These are phyloP conservation scores for Lacanobia oleracea DNA, from an alignment of 2,888 invertebrate species.

Conservation along the genomic window DNA sequence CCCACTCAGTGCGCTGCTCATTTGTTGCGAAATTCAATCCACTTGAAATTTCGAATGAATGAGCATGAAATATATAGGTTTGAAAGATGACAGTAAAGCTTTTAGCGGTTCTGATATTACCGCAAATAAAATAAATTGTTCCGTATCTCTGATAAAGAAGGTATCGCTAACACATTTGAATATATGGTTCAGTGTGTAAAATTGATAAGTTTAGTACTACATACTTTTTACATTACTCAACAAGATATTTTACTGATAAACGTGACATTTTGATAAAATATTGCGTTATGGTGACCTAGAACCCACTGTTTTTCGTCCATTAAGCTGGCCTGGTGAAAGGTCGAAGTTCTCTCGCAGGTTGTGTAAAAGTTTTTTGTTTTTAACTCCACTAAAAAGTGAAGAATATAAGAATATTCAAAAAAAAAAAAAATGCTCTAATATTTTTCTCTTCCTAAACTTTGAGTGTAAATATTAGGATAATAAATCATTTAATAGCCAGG, in stretches of 20 bases:
- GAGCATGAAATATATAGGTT: not conserved
- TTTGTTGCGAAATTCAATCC: not conserved
- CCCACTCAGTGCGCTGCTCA: not conserved
- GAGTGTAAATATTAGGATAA: too few species aligned
- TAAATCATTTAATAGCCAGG: too few species aligned
- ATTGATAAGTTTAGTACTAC: not conserved
- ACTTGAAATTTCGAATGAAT: not conserved
- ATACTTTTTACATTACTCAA: not conserved
- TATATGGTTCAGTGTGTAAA: not conserved
- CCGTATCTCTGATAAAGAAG: not conserved
- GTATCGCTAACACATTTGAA: not conserved
- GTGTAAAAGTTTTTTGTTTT: too few species aligned
- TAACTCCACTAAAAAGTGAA: too few species aligned
- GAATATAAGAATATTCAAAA: too few species aligned
- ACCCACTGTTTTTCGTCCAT: too few species aligned
- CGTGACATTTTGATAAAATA: too few species aligned
- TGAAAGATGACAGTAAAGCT: not conserved
- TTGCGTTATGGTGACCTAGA: too few species aligned
- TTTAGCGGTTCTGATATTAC: not conserved
- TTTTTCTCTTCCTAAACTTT: too few species aligned
- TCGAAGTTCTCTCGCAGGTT: too few species aligned
- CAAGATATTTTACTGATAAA: not conserved
- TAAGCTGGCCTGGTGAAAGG: too few species aligned
- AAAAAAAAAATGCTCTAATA: too few species aligned
- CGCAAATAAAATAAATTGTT: conserved; percentile 3